phyloP scores from a whole-genome alignment of 2,797 vertebrate species.

The Cuniculus paca region DNA sequence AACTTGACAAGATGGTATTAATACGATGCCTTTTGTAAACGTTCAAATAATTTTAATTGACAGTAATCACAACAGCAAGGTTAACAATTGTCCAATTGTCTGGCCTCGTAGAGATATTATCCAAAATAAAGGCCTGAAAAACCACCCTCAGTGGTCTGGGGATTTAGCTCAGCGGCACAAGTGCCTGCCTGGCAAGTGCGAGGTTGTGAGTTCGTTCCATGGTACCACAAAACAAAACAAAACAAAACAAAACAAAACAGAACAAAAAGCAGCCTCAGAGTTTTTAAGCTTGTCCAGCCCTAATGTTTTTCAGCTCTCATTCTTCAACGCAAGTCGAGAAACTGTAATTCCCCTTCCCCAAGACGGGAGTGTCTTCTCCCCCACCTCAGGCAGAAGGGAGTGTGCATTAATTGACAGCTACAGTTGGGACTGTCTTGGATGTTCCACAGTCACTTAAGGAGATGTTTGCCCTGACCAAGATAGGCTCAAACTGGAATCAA shows the following conservation, averaged over 20 bases:
- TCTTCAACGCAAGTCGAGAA: neutral
- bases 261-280: neutral
- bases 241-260: neutral
- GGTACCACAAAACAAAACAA: too few relatives aligned
- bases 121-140: neutral
- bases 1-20: constrained; percentile 22
- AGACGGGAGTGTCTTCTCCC: neutral
- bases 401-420: neutral
- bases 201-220: too few relatives aligned
- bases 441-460: neutral
- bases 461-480: neutral
- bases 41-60: constrained; percentile 29
- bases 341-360: neutral
- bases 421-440: neutral
- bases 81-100: constrained; percentile 34
- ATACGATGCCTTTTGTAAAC: neutral
- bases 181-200: too few relatives aligned
- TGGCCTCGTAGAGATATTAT: neutral
- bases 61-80: neutral
- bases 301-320: neutral
- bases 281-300: neutral
- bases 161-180: too few relatives aligned
- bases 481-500: neutral
- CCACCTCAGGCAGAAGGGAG: neutral
- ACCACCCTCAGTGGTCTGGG: neutral